Evolutionary conservation across 2,797 vertebrate species (phyloP), one percentile per base, ranked within the genome.

Genomic region (Cyclura pinguis): DNA sequence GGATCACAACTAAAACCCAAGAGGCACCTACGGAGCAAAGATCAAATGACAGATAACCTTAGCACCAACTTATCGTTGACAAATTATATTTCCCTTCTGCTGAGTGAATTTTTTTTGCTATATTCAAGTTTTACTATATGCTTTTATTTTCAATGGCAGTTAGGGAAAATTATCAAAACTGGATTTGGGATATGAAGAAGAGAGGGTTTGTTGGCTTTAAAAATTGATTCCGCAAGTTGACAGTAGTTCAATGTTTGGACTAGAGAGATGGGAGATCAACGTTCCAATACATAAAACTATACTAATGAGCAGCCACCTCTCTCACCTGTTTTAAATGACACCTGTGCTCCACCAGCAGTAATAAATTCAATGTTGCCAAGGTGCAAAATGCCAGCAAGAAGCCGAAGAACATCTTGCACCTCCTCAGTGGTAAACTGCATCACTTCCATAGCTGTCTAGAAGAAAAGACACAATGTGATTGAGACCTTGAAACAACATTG

Each of bases 271-370:
- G 38, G 22, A 67, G 2, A 52, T 18, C 38, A 14, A 62, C 14
- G 5, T 64, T 84, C 42, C 81, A 83, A 38, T 16, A 85, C 55
- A 32, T 29, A 32, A 72, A 55, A 64, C 72, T 13, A 83, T 24
- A 86, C n/a, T 88, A 87, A 64, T 9, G 22, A 35, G 24, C 3
- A 20, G 2, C 4, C 57, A 72, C 32, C 42, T 76, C 67, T 91
- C 95, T 95, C 47, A 99, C 99, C 99, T 96, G 98, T 97, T 96
- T 99, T 99, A 94, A 98, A 98, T 93, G 98, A 98, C 78, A 99
- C 97, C 59, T 99, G 99, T 0, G 99, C 99, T 76, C 99, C 99
- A 2, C 99, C 99, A 13, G 99, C 99, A 57, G 98, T 99, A 96
- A 99, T 97, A 89, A 99, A 99, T 92, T 99, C 98, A 22, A 99